Evolutionary conservation across 1,140 invertebrate species (phyloP), one percentile per base, ranked within the genome.

Genomic region (Drosophila subobscura): DNA sequence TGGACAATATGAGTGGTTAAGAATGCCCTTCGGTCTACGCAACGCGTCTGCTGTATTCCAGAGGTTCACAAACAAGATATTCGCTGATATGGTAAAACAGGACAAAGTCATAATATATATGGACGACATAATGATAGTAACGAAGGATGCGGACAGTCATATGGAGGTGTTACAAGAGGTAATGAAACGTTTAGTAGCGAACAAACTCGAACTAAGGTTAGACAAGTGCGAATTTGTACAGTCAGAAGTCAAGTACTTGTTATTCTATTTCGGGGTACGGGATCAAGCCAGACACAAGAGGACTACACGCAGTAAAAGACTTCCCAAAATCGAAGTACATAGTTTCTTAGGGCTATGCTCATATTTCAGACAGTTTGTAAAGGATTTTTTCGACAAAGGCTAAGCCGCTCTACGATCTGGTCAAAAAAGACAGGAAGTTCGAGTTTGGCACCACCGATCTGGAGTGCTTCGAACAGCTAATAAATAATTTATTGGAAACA

Each of bases 371-470:
- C 51, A 66, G 45, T 84, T 80, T 50, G 58, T 79, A 33, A 51
- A 78, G n/a, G 23, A 79, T n/a, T 44, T 89, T 76, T 67, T 57
- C 75, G 4, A 49, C 52, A 7, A 64, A 81, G 3, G 76, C 84
- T 1, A 76, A 89, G 58, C 78, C 80, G 0, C 42, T 89, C 5
- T 71, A 71, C 55, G 75, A 83, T 40, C 45, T 90, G 8, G 45
- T 75, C 33, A 80, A 64, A 58, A 89, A 90, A 54, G 56, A 77
- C 41, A 65, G 37, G 6, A 42, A 53, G 29, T 90, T 90, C 54
- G 20, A 27, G 7, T 83, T 89, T 59, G 50, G 60, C 10, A 12
- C 45, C 1, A 50, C 14, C 16, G 57, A 83, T 44, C 20, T 88
- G n/a, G 23, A 66, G 10, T 37, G 59, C 45, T 90, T 88, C 63